These are phyloP conservation scores for Littorina saxatilis DNA, from an alignment of 1,140 invertebrate species.

Conservation along the genomic window DNA sequence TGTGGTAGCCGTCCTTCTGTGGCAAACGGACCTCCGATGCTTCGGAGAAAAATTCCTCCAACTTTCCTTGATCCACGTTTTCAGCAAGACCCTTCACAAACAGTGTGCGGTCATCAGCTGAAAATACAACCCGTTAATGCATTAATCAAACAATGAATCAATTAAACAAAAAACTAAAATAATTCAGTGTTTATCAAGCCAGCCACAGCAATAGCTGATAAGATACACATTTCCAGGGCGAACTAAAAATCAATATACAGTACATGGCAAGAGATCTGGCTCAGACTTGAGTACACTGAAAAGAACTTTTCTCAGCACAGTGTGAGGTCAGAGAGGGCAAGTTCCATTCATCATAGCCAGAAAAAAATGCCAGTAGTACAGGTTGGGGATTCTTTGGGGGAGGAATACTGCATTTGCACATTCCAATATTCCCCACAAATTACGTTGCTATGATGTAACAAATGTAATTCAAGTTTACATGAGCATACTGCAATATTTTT, in stretches of 20 bases:
- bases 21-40: slow-evolving; percentile 80
- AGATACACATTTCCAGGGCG: no score
- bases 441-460: no score
- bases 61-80: slow-evolving; percentile 86
- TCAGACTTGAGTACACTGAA: slow-evolving; percentile 36
- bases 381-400: no score
- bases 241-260: no score
- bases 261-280: neutral
- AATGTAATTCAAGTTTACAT: no score
- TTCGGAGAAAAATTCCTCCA: slow-evolving; percentile 83
- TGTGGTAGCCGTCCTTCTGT: slow-evolving; percentile 50
- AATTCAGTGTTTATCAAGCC: no score
- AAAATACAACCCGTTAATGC: slow-evolving; percentile 2
- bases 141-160: no score
- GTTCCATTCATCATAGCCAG: slow-evolving; percentile 38
- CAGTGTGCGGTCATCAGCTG: slow-evolving; percentile 73
- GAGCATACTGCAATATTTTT: no score
- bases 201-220: neutral
- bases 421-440: no score
- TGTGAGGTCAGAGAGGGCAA: slow-evolving; percentile 36
- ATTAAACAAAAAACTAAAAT: no score
- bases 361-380: neutral
- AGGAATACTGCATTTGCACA: no score
- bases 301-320: slow-evolving; percentile 28
- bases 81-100: slow-evolving; percentile 94